phyloP scores from a whole-genome alignment of 2,113 vertebrate species.

The Sarotherodon lohbergeri region DNA sequence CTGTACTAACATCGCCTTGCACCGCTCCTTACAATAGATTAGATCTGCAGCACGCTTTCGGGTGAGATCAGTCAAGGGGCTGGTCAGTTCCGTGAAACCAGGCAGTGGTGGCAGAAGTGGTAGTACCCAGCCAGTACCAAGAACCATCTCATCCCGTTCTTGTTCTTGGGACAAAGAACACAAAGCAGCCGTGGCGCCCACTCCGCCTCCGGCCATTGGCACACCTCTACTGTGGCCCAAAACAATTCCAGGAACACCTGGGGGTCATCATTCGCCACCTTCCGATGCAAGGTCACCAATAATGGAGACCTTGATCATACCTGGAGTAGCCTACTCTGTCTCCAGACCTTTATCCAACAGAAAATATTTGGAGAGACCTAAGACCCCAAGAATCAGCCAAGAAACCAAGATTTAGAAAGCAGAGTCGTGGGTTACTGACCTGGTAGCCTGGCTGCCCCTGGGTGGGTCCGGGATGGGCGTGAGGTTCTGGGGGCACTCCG shows the following conservation, averaged over 20 bases:
- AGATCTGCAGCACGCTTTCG: neutral
- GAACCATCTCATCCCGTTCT: fast-evolving
- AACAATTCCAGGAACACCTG: neutral
- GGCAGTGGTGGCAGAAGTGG: neutral
- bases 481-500: too few relatives aligned
- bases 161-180: neutral
- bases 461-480: too few relatives aligned
- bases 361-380: neutral
- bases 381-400: neutral
- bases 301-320: neutral
- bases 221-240: neutral
- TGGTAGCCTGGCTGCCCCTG: too few relatives aligned
- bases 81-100: neutral
- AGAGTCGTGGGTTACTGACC: too few relatives aligned
- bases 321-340: neutral
- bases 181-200: neutral
- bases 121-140: neutral
- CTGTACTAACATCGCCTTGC: neutral
- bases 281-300: neutral
- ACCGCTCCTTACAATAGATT: neutral
- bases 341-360: neutral
- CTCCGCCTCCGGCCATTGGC: fast-evolving
- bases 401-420: neutral
- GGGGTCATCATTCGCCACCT: neutral
- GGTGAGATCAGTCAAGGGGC: neutral